Conservation (phyloP, 2,113 vertebrate genomes). For the Anser cygnoides region DNA sequence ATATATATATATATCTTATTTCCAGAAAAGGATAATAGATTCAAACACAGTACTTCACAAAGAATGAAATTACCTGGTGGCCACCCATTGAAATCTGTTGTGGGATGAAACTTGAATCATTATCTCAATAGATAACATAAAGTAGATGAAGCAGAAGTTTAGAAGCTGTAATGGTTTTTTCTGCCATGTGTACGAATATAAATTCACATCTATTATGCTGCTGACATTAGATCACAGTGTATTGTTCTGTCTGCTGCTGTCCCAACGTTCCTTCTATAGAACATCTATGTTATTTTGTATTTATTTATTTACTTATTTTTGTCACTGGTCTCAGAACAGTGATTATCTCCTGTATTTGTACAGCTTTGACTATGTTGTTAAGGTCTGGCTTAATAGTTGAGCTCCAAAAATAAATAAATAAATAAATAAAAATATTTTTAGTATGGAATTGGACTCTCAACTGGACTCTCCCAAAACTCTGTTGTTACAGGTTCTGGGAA, state of each 20-base stretch:
- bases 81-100: not conserved
- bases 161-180: not conserved
- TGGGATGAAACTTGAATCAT: not conserved
- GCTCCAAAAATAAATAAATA: not conserved
- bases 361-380: not conserved
- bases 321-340: not conserved
- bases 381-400: not conserved
- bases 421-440: not conserved
- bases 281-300: not conserved
- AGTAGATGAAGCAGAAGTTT: not conserved
- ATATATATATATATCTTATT: not conserved
- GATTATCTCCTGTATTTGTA: not conserved
- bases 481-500: not conserved
- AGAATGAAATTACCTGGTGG: not conserved
- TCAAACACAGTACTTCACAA: not conserved
- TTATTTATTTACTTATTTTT: no score
- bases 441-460: not conserved
- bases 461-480: not conserved
- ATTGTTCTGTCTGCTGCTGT: not conserved
- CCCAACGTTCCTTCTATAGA: not conserved
- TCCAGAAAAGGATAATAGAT: not conserved
- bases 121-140: not conserved
- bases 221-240: not conserved
- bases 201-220: not conserved
- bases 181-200: not conserved